Base-by-base conservation (phyloP, 2,113 vertebrate genomes). In the Menura novaehollandiae region DNA sequence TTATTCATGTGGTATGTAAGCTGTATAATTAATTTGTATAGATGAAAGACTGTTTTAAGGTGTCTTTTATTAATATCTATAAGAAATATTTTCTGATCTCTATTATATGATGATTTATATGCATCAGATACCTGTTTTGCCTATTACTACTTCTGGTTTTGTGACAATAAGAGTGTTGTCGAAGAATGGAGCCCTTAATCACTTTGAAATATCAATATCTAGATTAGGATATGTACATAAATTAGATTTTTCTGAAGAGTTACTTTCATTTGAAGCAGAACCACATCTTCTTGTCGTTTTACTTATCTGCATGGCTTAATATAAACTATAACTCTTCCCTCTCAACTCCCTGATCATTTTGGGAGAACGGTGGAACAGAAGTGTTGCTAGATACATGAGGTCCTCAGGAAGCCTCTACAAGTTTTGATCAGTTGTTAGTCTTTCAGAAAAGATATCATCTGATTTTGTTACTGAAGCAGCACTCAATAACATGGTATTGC, bases 201-300 rank as follows among this genome's bases (percentile, higher is more conserved):
- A 23, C 56, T 83, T 63, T 18, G 26, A 86, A 76, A 33, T 73
- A 80, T 1, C 47, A 43, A 2, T 58, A 46, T 53, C 30, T 73
- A 44, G 35, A 35, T 79, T 62, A 68, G 28, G 8, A 41, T 44
- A 44, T 14, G 10, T 84, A 24, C 1, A 2, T 73, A 81, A 83
- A 85, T 33, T 18, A 58, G 23, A 13, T 74, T 74, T 63, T n/a
- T 83, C 14, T 30, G 51, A 55, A 1, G 6, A 11, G 3, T 55
- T 83, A 6, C 21, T 90, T 82, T 93, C 75, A 64, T 64, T 78
- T 85, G 53, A 93, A 64, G 73, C 69, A 93, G 51, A 91, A 64
- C 18, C 8, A 32, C 35, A 33, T 67, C 35, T 58, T 92, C 21
- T 44, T 91, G 28, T 46, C 49, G 9, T 72, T 91, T 93, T 64